Percentiles rank a stretch among this genome's conserved stretches.
Evolutionary conservation across 2,113 vertebrate species (phyloP).

Genomic region (Cyprinus carpio): DNA sequence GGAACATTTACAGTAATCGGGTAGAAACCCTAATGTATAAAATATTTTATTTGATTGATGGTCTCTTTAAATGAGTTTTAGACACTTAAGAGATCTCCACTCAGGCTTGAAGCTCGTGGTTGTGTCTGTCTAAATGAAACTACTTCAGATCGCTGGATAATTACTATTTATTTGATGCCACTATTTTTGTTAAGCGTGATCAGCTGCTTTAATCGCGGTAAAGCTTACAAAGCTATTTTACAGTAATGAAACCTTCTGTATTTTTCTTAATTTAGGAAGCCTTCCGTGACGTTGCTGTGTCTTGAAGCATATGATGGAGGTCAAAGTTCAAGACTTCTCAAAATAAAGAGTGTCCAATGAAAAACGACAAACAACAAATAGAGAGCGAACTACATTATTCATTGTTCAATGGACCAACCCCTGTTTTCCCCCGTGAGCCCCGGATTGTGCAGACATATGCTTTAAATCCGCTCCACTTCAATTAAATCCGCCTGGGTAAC

Average conservation of each 20-base stretch:
- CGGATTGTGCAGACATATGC: constrained; percentile 32
- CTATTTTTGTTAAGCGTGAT: constrained; percentile 6
- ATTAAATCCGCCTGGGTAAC: constrained; percentile 41
- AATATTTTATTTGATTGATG: too few relatives aligned
- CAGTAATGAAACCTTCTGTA: not conserved
- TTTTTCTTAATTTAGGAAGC: not conserved
- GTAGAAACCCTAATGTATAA: not conserved
- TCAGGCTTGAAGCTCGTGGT: not conserved
- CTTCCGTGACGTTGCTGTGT: not conserved
- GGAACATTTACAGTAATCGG: not conserved
- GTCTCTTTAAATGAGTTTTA: not conserved
- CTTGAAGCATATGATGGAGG: constrained; percentile 23
- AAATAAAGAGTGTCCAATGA: constrained; percentile 59
- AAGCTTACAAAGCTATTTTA: not conserved
- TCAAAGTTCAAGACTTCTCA: constrained; percentile 59
- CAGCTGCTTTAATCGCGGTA: not conserved
- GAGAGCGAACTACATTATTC: constrained; percentile 58
- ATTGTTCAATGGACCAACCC: constrained; percentile 42
- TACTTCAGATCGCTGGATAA: constrained; percentile 10
- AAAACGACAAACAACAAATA: constrained; percentile 56
- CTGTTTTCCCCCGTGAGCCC: constrained; percentile 44
- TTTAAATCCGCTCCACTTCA: constrained; percentile 55
- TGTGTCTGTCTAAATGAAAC: not conserved
- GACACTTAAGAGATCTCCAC: not conserved
- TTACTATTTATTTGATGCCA: constrained; percentile 1